Evolutionary conservation across 2,797 vertebrate genomes (phyloP), one percentile per base, ranked within the genome.

Genomic region (Percopsis omiscomaycus): DNA sequence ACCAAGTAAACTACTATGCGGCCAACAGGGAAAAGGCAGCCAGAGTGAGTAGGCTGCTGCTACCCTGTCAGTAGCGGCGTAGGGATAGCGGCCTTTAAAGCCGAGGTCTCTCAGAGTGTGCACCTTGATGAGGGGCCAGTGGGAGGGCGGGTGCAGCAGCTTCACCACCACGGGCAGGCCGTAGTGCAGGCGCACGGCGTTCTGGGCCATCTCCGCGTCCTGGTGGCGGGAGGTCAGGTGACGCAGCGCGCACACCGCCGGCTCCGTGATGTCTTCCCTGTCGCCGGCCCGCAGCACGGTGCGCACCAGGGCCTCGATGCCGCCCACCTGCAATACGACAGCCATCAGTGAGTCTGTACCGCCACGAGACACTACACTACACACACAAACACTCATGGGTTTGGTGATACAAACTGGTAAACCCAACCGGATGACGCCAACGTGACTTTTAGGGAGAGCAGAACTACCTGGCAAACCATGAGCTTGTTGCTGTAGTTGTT

Each of bases 401-500:
- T 22, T 22, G 22, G 22, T 22, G 22, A 22, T 22, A 22, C 22
- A 22, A 22, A 22, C 22, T 22, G 22, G 22, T 22, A 22, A 22
- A 22, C 22, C 22, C 22, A 22, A 22, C 22, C 1, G 22, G 22
- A 22, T 22, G 22, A 22, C 22, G 1, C 22, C 22, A 22, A 22
- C 22, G 22, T 22, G 22, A 22, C 22, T 22, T 22, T 22, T 22
- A 22, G 22, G 22, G 22, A 22, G 22, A 22, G 22, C 22, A 22
- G 22, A 22, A 22, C 22, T 62, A 97, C 96, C 89, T 98, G 98
- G 89, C 97, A 99, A 71, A 99, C 98, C 97, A 99, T 99, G 91
- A 99, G 98, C 89, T 99, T 99, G 89, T 99, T 99, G 86, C 98
- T 99, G 68, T 98, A 99, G 79, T 99, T 99, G 92, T 99, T 99